These are phyloP conservation scores for Cremastinae sp. DNA, from an alignment of 2,888 invertebrate species.

Conservation along the genomic window DNA sequence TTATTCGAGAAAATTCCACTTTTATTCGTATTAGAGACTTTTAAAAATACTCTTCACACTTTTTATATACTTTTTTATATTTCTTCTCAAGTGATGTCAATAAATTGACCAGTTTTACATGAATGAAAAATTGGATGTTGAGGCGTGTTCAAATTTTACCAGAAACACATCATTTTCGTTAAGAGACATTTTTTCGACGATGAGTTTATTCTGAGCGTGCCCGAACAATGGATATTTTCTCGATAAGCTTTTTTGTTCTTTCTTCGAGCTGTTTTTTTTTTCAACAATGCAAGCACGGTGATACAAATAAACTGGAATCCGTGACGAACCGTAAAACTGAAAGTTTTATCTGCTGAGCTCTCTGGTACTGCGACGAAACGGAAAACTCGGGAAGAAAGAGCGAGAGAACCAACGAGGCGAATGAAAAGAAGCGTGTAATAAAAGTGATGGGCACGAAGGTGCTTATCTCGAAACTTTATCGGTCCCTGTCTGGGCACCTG, in stretches of 20 bases:
- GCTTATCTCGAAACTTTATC: constrained; percentile 78
- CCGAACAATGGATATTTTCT: constrained; percentile 40
- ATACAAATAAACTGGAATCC: constrained; percentile 39
- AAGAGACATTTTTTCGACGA: background rate
- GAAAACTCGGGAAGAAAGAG: constrained; percentile 58
- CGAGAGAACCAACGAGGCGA: constrained; percentile 33
- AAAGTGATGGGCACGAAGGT: constrained; percentile 64
- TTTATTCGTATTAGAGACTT: too few species aligned
- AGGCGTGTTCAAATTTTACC: too few species aligned
- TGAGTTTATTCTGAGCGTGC: constrained; percentile 16
- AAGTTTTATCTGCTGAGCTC: constrained; percentile 58
- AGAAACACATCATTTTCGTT: background rate
- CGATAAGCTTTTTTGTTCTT: constrained; percentile 32
- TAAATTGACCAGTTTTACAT: too few species aligned
- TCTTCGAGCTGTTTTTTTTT: constrained; percentile 40
- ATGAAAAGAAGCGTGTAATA: constrained; percentile 55
- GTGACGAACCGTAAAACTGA: constrained; percentile 53
- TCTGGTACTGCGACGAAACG: constrained; percentile 12
- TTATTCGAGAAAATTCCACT: too few species aligned
- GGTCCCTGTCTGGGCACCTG: constrained; percentile 72
- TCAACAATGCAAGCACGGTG: constrained; percentile 43
- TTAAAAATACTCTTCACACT: too few species aligned
- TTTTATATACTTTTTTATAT: too few species aligned
- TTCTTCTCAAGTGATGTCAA: too few species aligned
- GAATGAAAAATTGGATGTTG: too few species aligned